Base-by-base conservation (phyloP, 2,888 invertebrate species). In the Leptura quadrifasciata region DNA sequence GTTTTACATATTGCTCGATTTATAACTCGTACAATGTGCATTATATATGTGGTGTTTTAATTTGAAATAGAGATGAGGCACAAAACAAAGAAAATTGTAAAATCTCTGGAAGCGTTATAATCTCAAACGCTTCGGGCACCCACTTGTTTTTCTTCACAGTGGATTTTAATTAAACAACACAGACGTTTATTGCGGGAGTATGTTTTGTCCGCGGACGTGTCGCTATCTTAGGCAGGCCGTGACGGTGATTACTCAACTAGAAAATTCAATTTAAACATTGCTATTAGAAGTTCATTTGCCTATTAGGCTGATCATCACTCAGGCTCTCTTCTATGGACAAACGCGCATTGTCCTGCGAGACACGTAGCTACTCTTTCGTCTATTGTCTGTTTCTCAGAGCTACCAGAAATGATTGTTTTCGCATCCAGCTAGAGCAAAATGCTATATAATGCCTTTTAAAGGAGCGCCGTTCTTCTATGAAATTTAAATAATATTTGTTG, bases 231-330 rank as follows among this genome's bases (percentile, higher is more conserved):
- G 76, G 20, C 73, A 76, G 78, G 80, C 82, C 85, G 83, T 85
- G 85, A 82, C 85, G 83, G 81, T 79, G 84, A 84, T 85, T 83
- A 83, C 83, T 86, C 86, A 85, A 85, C 82, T 84, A 85, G 86
- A 86, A 87, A 86, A 87, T 87, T 86, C 85, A 87, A 87, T 87
- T 86, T 87, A 82, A 85, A 81, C 85, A 82, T 76, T 76, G 81
- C 84, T 79, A 85, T 86, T 85, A 84, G 82, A 81, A 84, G 85
- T 84, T 87, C 85, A 84, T 85, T 86, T 86, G 84, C 85, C 84
- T 85, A 84, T 85, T 85, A 85, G 80, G 78, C 77, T 79, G 74
- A 80, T 81, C 83, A 81, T 84, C 85, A 81, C 82, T 83, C 84
- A 81, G 76, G 65, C 71, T 21, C 54, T 12, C 17, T 58, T 57